phyloP scores from a whole-genome alignment of 2,888 invertebrate species.

The Hypsopygia costalis region DNA sequence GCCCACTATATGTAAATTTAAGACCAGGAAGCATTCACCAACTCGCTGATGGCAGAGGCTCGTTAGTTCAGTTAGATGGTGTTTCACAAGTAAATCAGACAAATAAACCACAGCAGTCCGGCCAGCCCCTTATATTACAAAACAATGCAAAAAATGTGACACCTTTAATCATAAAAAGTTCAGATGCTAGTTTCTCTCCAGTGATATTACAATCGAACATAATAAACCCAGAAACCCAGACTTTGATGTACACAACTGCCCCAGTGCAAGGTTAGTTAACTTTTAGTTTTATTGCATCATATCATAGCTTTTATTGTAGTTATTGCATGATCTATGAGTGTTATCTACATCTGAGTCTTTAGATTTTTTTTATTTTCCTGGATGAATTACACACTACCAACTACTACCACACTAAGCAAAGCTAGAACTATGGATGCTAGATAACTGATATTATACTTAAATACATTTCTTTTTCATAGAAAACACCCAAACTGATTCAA shows the following conservation, averaged over 20 bases:
- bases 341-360: too few relatives aligned
- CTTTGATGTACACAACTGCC: conserved; percentile 72
- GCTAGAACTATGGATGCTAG: too few relatives aligned
- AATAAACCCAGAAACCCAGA: conserved; percentile 71
- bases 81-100: conserved; percentile 40
- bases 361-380: too few relatives aligned
- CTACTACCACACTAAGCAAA: too few relatives aligned
- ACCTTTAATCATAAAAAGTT: conserved; percentile 62
- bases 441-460: too few relatives aligned
- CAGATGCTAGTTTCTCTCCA: conserved; percentile 74
- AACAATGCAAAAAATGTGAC: conserved; percentile 57
- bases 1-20: conserved; percentile 66
- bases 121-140: conserved; percentile 57
- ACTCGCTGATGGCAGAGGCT: conserved; percentile 45
- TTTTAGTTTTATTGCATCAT: too few relatives aligned
- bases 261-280: conserved; percentile 58
- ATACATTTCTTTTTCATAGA: too few relatives aligned
- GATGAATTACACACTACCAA: too few relatives aligned
- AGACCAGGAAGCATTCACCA: conserved; percentile 54
- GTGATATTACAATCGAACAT: conserved; percentile 85
- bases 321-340: too few relatives aligned
- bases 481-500: too few relatives aligned
- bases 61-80: conserved; percentile 50
- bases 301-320: too few relatives aligned
- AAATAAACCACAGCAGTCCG: conserved; percentile 37